Evolutionary conservation across 2,888 invertebrate genomes (phyloP).

Genomic region (Drosophila vallismaia): DNA sequence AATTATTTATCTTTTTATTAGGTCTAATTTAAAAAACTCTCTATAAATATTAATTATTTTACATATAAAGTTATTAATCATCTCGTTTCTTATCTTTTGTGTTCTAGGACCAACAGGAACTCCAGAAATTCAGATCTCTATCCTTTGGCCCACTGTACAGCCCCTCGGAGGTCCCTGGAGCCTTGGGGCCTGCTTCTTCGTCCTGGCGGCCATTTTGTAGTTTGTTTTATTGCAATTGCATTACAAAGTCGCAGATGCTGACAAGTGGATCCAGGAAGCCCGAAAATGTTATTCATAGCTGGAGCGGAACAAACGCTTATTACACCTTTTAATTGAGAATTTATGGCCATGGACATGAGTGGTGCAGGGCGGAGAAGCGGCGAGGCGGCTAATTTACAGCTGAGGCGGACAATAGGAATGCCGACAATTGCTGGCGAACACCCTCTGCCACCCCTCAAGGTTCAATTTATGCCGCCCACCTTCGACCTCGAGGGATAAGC

Average conservation of each 20-base stretch:
- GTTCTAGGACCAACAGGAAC: background rate
- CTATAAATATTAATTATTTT: background rate
- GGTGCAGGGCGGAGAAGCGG: background rate
- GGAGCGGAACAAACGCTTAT: constrained; percentile 59
- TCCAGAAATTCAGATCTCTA: background rate
- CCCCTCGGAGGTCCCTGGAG: background rate
- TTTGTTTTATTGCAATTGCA: constrained; percentile 59
- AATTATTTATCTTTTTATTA: no score
- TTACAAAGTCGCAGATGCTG: constrained; percentile 52
- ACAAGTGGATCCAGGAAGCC: constrained; percentile 24
- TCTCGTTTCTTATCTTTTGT: background rate
- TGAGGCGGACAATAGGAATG: constrained; percentile 16
- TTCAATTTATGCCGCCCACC: constrained; percentile 43
- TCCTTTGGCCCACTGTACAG: background rate
- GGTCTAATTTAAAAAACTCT: no score
- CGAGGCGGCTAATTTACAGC: constrained; percentile 45
- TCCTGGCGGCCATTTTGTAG: constrained; percentile 35
- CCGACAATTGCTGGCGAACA: constrained; percentile 1
- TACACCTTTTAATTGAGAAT: constrained; percentile 60
- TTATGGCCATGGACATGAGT: constrained; percentile 36
- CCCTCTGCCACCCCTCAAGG: background rate
- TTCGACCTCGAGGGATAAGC: constrained; percentile 64
- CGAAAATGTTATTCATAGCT: constrained; percentile 52
- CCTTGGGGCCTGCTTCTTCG: background rate
- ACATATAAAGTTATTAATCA: background rate